Base-by-base conservation (phyloP, 2,888 invertebrate genomes). In the Drosophila stalkeri region DNA sequence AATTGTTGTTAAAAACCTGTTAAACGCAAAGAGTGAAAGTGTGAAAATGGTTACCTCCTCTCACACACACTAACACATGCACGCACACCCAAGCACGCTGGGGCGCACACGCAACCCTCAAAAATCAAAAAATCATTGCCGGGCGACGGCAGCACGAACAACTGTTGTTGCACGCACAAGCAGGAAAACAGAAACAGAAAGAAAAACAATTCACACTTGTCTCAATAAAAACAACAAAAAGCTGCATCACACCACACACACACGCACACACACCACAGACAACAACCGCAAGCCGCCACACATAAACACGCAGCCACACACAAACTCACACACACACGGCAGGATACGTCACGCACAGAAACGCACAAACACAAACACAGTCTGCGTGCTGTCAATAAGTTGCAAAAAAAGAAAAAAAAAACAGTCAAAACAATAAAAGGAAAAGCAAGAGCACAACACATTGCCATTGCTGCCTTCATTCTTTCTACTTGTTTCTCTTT, bases 121-220 rank as follows among this genome's bases (percentile, higher is more conserved):
- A 75, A 79, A 87, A 78, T 90, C 89, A 87, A 90, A 87, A 86
- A 90, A 87, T 87, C 86, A 90, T 86, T 80, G 81, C 72, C 77
- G 57, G 80, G 71, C 85, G 85, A 75, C 78, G 81, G 85, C 85
- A 73, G 62, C 77, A 80, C 60, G 64, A 77, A 70, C 67, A 80
- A 75, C 77, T 76, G 76, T 82, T 79, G 78, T 60, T 81, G 71
- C 81, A 84, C 83, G 83, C 85, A 87, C 89, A 83, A 64, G 80
- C 72, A 77, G 67, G 69, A 76, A 76, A 86, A 71, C 80, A 77
- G 64, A 79, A 80, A 68, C 77, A 77, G 64, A 84, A 80, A 77
- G 88, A 80, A 87, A 86, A 87, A 86, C 86, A 87, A 90, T 87
- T 87, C 90, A 89, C 86, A 87, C 90, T 87, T 87, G 90, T 83